Base-by-base conservation (phyloP, 2,888 invertebrate genomes). In the Cetonia aurata region DNA sequence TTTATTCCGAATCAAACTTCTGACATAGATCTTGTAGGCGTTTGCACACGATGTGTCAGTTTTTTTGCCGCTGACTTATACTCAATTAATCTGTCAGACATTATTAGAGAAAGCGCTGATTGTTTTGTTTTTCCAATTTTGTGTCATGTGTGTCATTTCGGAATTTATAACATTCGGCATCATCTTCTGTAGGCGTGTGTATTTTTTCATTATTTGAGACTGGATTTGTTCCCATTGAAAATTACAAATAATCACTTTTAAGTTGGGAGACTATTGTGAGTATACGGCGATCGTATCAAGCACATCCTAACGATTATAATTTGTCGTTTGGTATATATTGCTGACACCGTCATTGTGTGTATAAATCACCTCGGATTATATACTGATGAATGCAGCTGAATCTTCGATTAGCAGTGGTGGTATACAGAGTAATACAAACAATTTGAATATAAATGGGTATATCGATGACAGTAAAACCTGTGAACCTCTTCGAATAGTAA, bases 61-160 rank as follows among this genome's bases (percentile, higher is more conserved):
- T 48, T 46, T 55, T 56, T 17, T 33, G 41, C 12, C 6, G 31
- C 25, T 57, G 55, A 56, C 46, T 57, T 6, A 37, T 56, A 56
- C 15, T 13, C 37, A 37, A 10, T 37, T 12, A 52, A 65, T n/a
- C 62, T 69, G 69, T 69, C 69, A 69, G 33, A 46, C 33, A 31
- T 62, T 69, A 60, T 69, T 69, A 69, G 69, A 69, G 69, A 62
- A 69, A 69, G 69, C 69, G 55, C 65, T 71, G 68, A 71, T 66
- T 69, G 50, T 71, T 71, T 71, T 71, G 71, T 71, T 71, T 71
- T 71, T 65, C 19, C 60, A 62, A 55, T 62, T 69, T 60, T 71
- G 69, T 68, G 71, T 71, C 71, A 71, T 69, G 71, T 62, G 68
- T 68, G 71, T 71, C 67, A 69, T 71, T 71, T 71, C 68, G 69